Base-by-base conservation (phyloP, 2,797 vertebrate species). In the Enteromius fasciolatus region DNA sequence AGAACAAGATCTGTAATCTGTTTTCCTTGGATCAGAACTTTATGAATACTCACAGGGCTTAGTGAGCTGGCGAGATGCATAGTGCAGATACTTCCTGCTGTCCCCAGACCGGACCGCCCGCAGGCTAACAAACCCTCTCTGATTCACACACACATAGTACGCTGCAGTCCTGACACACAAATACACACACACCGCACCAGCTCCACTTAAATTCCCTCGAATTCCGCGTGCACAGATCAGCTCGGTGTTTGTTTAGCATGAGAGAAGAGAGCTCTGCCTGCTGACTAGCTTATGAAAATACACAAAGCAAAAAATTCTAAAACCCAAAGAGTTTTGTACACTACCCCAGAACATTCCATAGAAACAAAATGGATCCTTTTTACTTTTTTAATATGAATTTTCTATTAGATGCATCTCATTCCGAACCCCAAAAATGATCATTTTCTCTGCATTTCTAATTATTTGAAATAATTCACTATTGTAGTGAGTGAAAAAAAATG, bases 1-100 rank as follows among this genome's bases (percentile, higher is more conserved):
- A 63, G 78, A 79, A 82, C 64, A 25, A 78, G 59, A 83, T 75
- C 87, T 84, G 83, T 77, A 84, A 87, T 88, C 87, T 87, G 76
- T 88, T 87, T 84, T 84, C 59, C 70, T 78, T 82, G 82, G 79
- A 81, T 86, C 63, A 54, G 7, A 72, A 81, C 23, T 79, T 73
- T 33, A n/a, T 85, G 73, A 80, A 83, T 83, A 80, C 77, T 85
- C 74, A 57, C 50, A 48, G 78, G 81, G 31, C 66, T 83, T 83
- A 23, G 81, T 76, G 83, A 83, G 73, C 77, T 69, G 52, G 64
- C 10, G 69, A 85, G 82, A 78, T 76, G 76, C 82, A 54, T 54
- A 75, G 64, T 66, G 31, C 84, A 83, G 70, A 77, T 63, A 73
- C 80, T 83, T 76, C 74, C 84, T 66, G 78, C 69, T 81, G 78